These are phyloP conservation scores for Scomber japonicus DNA, from an alignment of 2,113 vertebrate genomes.

Conservation along the genomic window DNA sequence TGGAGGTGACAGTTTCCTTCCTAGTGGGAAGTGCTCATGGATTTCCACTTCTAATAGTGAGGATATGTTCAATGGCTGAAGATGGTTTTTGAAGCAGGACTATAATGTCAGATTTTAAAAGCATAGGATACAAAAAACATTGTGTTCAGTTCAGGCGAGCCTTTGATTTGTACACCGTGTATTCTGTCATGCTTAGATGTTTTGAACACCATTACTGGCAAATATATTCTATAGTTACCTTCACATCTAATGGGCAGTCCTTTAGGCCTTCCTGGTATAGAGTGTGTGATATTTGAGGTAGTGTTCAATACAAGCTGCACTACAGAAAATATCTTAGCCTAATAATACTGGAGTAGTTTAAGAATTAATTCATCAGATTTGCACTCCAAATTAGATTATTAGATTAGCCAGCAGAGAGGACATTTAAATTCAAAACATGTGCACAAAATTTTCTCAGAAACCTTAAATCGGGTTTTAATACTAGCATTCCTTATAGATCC, in stretches of 20 bases:
- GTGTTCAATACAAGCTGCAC: slow-evolving; percentile 4
- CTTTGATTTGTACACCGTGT: slow-evolving; percentile 33
- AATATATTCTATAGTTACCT: slow-evolving; percentile 25
- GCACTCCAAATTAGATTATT: slow-evolving; percentile 10
- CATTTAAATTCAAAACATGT: slow-evolving; percentile 36
- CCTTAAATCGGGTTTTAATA: slow-evolving; percentile 23
- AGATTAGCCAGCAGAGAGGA: slow-evolving; percentile 8
- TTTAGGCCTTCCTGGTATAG: neutral
- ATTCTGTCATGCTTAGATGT: slow-evolving; percentile 15
- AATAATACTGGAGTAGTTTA: slow-evolving; percentile 3
- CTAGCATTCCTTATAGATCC: slow-evolving; percentile 32
- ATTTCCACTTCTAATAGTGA: slow-evolving; percentile 31
- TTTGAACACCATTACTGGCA: slow-evolving; percentile 28
- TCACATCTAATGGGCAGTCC: slow-evolving; percentile 27
- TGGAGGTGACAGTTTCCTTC: slow-evolving; percentile 42
- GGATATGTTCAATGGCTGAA: slow-evolving; percentile 24
- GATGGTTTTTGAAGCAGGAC: slow-evolving; percentile 36
- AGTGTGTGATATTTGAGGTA: slow-evolving; percentile 19
- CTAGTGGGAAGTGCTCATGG: slow-evolving; percentile 12
- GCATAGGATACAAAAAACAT: slow-evolving; percentile 19
- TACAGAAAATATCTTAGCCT: slow-evolving; percentile 2
- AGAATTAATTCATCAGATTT: slow-evolving; percentile 32
- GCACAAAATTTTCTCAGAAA: slow-evolving; percentile 8
- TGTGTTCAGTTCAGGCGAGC: neutral
- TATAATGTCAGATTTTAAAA: slow-evolving; percentile 35